These are phyloP conservation scores for Hipposideros larvatus DNA, from an alignment of 2,797 vertebrate genomes.

Conservation along the genomic window DNA sequence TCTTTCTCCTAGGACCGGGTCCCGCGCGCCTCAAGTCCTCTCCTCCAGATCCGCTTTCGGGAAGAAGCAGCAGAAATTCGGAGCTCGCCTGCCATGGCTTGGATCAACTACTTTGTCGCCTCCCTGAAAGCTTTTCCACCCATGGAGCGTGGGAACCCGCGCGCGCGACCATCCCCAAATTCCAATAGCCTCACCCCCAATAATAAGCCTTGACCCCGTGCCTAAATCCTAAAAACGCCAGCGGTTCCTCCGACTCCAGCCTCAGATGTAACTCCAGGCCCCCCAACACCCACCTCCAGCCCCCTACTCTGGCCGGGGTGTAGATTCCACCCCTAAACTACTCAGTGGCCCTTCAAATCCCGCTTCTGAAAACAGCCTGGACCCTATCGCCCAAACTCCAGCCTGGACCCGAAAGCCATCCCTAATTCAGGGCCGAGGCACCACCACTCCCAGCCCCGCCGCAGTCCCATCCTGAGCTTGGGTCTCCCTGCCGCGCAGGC, in stretches of 20 bases:
- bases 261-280: background rate
- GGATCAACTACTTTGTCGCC: slow-evolving; percentile 19
- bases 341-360: background rate
- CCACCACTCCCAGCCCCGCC: background rate
- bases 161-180: slow-evolving; percentile 36
- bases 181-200: background rate
- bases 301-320: background rate
- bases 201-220: background rate
- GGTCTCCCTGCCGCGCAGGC: slow-evolving; percentile 43
- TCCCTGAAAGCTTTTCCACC: slow-evolving; percentile 6
- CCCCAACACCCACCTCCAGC: slow-evolving; percentile 9
- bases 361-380: slow-evolving; percentile 28
- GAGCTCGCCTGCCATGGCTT: background rate
- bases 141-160: background rate
- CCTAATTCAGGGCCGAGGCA: background rate
- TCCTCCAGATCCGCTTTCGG: background rate
- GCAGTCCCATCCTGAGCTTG: background rate
- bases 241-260: background rate
- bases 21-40: background rate
- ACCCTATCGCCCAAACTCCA: slow-evolving; percentile 42
- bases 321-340: background rate
- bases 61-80: background rate
- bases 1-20: background rate
- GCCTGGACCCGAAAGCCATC: background rate
- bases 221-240: background rate